Conservation (phyloP, 2,113 vertebrate species). For the Catharus fuscescens region DNA sequence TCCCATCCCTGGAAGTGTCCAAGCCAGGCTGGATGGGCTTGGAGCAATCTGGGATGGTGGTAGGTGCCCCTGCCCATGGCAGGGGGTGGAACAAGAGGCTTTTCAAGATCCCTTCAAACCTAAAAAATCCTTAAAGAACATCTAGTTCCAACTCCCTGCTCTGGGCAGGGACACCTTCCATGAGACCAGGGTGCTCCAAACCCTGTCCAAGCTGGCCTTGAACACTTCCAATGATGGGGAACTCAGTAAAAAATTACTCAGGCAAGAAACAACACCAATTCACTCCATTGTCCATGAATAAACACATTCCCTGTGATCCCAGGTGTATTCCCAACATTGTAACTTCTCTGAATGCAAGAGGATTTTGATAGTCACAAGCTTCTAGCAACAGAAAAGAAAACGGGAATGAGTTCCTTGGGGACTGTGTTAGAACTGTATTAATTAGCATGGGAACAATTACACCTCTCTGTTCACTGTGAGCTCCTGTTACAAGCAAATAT, state of each 20-base stretch:
- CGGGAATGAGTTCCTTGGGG: background rate
- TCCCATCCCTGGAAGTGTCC: fast-evolving
- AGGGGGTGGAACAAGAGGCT: fast-evolving
- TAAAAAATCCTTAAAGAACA: background rate
- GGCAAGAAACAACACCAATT: background rate
- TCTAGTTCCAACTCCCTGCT: background rate
- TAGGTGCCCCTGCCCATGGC: background rate
- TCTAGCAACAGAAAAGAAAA: background rate
- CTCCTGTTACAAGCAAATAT: background rate
- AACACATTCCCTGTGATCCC: background rate
- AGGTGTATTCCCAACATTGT: background rate
- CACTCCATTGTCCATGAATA: background rate
- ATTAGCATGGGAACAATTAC: background rate
- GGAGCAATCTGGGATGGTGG: background rate
- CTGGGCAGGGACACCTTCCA: background rate
- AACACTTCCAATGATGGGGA: background rate
- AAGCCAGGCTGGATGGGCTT: fast-evolving
- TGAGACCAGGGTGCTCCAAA: background rate
- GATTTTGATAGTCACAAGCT: background rate
- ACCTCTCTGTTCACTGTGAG: background rate
- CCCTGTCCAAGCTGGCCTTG: background rate
- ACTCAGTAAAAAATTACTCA: background rate
- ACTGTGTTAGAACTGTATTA: background rate
- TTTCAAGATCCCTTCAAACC: background rate
- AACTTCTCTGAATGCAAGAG: background rate